These are phyloP conservation scores for Cirrhinus mrigala DNA, from an alignment of 2,797 vertebrate genomes.

Conservation along the genomic window DNA sequence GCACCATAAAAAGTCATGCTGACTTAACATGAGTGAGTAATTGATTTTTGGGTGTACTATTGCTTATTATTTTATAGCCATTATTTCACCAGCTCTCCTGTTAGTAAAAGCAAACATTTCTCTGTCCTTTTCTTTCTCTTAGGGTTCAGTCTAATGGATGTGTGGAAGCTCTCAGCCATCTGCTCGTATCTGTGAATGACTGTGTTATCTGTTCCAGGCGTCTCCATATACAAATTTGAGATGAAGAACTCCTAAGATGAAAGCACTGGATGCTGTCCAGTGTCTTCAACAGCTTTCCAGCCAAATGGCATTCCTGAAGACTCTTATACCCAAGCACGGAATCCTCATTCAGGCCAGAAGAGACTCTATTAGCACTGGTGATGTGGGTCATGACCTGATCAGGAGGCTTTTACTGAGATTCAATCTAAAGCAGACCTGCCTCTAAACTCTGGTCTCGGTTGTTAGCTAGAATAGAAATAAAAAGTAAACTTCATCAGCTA, in stretches of 20 bases:
- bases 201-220: conserved; percentile 58
- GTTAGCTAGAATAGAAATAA: not conserved
- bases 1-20: no score
- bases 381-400: conserved; percentile 34
- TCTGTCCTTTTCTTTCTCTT: not conserved
- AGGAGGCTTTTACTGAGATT: conserved; percentile 4
- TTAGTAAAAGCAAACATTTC: conserved; percentile 24
- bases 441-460: not conserved
- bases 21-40: not conserved
- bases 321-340: conserved; percentile 29
- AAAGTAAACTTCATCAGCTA: conserved; percentile 8
- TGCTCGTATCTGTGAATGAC: conserved; percentile 63
- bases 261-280: conserved; percentile 45
- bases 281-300: conserved; percentile 47
- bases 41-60: not conserved
- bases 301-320: conserved; percentile 48
- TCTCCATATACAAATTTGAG: conserved; percentile 55
- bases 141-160: conserved; percentile 33
- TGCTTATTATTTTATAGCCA: not conserved
- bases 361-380: conserved; percentile 5
- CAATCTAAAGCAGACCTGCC: not conserved
- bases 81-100: not conserved
- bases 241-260: conserved; percentile 55
- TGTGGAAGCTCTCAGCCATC: conserved; percentile 47
- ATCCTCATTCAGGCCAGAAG: not conserved